These are phyloP conservation scores for Polyploca ridens DNA, from an alignment of 2,888 invertebrate species.

Conservation along the genomic window DNA sequence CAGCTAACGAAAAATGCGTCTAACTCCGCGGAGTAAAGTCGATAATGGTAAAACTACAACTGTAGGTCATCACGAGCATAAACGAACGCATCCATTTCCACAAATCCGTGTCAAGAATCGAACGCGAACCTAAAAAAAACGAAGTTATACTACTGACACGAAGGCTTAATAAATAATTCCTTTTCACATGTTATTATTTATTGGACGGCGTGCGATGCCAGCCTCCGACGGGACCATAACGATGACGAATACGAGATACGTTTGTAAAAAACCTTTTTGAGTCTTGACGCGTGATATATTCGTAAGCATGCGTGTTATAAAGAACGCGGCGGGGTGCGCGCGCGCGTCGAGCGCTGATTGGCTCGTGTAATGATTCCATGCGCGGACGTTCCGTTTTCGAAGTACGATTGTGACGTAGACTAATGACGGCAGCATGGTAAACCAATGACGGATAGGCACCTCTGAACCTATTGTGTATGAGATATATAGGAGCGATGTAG, in stretches of 20 bases:
- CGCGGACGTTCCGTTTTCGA: slow-evolving; percentile 62
- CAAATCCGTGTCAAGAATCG: slow-evolving; percentile 77
- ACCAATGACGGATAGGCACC: slow-evolving; percentile 81
- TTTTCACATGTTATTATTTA: slow-evolving; percentile 76
- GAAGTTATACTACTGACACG: slow-evolving; percentile 55
- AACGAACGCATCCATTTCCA: slow-evolving; percentile 69
- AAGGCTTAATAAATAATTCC: slow-evolving; percentile 69
- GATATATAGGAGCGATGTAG: slow-evolving; percentile 51
- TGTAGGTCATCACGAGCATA: slow-evolving; percentile 52
- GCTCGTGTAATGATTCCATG: slow-evolving; percentile 68
- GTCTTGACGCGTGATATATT: slow-evolving; percentile 80
- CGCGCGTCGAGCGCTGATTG: slow-evolving; percentile 71
- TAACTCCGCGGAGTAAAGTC: slow-evolving; percentile 45
- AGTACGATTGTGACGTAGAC: slow-evolving; percentile 66
- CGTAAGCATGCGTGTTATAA: slow-evolving; percentile 72
- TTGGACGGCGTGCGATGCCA: slow-evolving; percentile 59
- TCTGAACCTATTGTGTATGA: slow-evolving; percentile 75
- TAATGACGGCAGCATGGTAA: slow-evolving; percentile 69
- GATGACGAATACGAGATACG: slow-evolving; percentile 83
- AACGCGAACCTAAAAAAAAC: slow-evolving; percentile 53
- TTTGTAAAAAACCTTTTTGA: slow-evolving; percentile 76
- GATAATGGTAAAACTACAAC: slow-evolving; percentile 36
- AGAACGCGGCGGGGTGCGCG: slow-evolving; percentile 79
- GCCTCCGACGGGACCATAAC: slow-evolving; percentile 64
- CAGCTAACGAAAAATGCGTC: slow-evolving; percentile 39